Evolutionary conservation across 2,113 vertebrate genomes (phyloP).

Genomic region (Bufo gargarizans): DNA sequence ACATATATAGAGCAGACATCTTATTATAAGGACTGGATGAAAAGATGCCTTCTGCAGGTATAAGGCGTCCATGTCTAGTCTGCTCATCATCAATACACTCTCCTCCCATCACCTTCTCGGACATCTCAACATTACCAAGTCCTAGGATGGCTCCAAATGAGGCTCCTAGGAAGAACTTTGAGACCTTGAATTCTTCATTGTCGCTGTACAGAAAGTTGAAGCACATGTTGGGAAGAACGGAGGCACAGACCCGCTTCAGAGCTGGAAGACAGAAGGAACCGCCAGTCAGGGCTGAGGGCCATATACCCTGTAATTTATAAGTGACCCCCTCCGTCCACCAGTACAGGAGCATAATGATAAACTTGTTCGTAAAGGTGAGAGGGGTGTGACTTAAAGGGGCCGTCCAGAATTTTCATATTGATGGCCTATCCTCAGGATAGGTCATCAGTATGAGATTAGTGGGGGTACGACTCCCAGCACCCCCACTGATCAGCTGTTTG

Average conservation of each 20-base stretch:
- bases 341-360: no score
- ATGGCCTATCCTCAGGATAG: no score
- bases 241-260: constrained; percentile 62
- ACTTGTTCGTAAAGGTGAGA: no score
- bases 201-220: constrained; percentile 69
- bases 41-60: constrained; percentile 33
- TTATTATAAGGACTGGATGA: not conserved
- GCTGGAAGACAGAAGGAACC: constrained; percentile 62
- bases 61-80: not conserved
- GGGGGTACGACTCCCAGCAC: no score
- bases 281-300: not conserved
- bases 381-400: no score
- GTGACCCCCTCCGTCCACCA: no score
- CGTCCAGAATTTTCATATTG: no score
- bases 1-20: not conserved
- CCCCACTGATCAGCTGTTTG: no score
- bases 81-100: accelerated
- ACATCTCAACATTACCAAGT: constrained; percentile 69
- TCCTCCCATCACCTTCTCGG: accelerated
- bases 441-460: no score
- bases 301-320: not conserved
- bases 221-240: constrained; percentile 65
- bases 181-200: constrained; percentile 59
- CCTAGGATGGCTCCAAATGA: constrained; percentile 73
- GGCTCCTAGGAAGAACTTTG: constrained; percentile 68